Conservation (phyloP, 2,888 invertebrate genomes). For the Ernsta delagoae region DNA sequence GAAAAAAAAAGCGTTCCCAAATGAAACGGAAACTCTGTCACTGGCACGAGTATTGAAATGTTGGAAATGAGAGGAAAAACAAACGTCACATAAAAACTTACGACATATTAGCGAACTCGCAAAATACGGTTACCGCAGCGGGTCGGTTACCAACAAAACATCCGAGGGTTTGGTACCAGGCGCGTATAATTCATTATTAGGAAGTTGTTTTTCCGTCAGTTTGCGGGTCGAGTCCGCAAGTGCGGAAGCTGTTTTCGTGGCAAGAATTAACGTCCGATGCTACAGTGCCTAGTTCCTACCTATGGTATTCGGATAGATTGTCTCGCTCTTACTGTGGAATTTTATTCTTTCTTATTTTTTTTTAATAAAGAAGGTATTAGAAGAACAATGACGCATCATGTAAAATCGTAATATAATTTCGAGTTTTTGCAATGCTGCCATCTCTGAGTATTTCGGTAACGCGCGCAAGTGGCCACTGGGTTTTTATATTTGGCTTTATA, state of each 20-base stretch:
- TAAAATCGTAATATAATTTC: too few species aligned
- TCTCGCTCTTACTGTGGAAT: too few species aligned
- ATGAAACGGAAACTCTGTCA: constrained; percentile 11
- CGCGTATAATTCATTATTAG: constrained; percentile 67
- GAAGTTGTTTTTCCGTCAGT: constrained; percentile 65
- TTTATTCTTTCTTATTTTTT: too few species aligned
- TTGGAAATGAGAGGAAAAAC: constrained; percentile 45
- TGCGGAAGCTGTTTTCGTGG: constrained; percentile 33
- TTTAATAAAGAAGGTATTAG: too few species aligned
- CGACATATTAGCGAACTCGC: constrained; percentile 47
- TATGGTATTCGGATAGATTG: too few species aligned
- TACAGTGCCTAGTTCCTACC: too few species aligned
- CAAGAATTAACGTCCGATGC: constrained; percentile 34
- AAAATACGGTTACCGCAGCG: constrained; percentile 45
- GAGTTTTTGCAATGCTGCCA: too few species aligned
- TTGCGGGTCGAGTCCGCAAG: constrained; percentile 41
- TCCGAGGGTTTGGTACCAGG: constrained; percentile 29
- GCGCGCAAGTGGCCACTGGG: too few species aligned
- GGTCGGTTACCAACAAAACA: constrained; percentile 43
- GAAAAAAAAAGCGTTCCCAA: constrained; percentile 1
- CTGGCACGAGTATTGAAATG: constrained; percentile 42
- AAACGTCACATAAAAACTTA: constrained; percentile 48
- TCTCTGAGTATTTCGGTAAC: too few species aligned
- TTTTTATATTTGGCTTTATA: too few species aligned
- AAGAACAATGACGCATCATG: too few species aligned